Evolutionary conservation across 2,888 invertebrate genomes (phyloP).

Genomic region (Tupiocoris notatus): DNA sequence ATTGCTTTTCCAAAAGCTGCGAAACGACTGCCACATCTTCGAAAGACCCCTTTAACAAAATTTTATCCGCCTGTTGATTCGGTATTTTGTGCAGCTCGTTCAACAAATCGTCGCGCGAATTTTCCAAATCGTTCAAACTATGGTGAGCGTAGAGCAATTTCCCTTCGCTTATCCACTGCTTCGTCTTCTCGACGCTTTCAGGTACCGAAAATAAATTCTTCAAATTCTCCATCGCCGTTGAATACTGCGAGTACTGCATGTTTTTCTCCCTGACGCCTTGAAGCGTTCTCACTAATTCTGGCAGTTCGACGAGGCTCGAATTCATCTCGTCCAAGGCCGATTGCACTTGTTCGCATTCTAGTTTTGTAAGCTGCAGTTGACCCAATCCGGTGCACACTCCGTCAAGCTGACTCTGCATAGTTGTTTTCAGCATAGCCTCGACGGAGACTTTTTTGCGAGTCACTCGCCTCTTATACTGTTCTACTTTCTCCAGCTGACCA

Average conservation of each 20-base stretch:
- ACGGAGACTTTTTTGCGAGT: constrained; percentile 82
- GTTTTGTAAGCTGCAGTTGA: constrained; percentile 80
- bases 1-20: constrained; percentile 82
- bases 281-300: constrained; percentile 75
- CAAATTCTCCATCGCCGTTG: constrained; percentile 95
- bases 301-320: constrained; percentile 70
- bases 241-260: constrained; percentile 92
- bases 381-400: constrained; percentile 92
- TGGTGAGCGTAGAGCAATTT: constrained; percentile 89
- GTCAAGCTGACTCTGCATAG: constrained; percentile 96
- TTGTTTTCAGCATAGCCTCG: constrained; percentile 94
- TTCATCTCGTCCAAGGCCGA: constrained; percentile 58
- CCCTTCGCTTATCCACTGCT: constrained; percentile 90
- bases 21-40: constrained; percentile 91
- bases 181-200: constrained; percentile 91
- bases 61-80: constrained; percentile 83
- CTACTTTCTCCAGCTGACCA: constrained; percentile 91
- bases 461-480: constrained; percentile 73
- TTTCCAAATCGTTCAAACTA: constrained; percentile 92
- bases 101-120: constrained; percentile 91
- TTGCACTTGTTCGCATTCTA: constrained; percentile 71
- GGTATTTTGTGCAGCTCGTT: constrained; percentile 92
- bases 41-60: constrained; percentile 93
- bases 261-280: constrained; percentile 89
- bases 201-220: constrained; percentile 98